These are phyloP conservation scores for Chrysemys picta DNA, from an alignment of 2,113 vertebrate genomes.

Conservation along the genomic window DNA sequence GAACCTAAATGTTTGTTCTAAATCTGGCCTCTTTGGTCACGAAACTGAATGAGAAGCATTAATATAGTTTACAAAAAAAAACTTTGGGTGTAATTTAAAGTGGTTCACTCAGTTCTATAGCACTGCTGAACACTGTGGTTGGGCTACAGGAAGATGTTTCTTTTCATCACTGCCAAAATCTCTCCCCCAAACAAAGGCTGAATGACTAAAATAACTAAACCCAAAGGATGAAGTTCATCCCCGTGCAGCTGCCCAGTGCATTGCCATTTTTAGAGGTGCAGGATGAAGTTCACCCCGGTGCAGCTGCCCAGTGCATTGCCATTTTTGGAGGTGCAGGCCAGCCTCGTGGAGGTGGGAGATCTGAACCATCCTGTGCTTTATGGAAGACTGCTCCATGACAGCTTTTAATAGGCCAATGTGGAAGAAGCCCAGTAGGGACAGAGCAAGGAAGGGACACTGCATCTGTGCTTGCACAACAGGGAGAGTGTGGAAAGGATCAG, in stretches of 20 bases:
- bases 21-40: too few relatives aligned
- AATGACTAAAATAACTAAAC: background rate
- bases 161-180: background rate
- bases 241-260: background rate
- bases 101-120: too few relatives aligned
- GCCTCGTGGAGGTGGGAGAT: background rate
- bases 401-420: background rate
- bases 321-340: rapidly evolving
- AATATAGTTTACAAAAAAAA: too few relatives aligned
- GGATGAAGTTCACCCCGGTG: background rate
- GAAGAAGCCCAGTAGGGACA: background rate
- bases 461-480: rapidly evolving
- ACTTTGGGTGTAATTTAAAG: too few relatives aligned
- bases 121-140: too few relatives aligned
- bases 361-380: background rate
- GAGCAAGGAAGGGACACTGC: rapidly evolving
- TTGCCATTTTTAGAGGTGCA: background rate
- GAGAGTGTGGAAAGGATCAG: background rate
- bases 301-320: background rate
- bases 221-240: background rate
- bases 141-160: background rate
- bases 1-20: too few relatives aligned
- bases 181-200: background rate
- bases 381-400: rapidly evolving
- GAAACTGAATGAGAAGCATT: too few relatives aligned